Evolutionary conservation across 2,888 invertebrate genomes (phyloP).

Genomic region (Dicyrtomina minuta): DNA sequence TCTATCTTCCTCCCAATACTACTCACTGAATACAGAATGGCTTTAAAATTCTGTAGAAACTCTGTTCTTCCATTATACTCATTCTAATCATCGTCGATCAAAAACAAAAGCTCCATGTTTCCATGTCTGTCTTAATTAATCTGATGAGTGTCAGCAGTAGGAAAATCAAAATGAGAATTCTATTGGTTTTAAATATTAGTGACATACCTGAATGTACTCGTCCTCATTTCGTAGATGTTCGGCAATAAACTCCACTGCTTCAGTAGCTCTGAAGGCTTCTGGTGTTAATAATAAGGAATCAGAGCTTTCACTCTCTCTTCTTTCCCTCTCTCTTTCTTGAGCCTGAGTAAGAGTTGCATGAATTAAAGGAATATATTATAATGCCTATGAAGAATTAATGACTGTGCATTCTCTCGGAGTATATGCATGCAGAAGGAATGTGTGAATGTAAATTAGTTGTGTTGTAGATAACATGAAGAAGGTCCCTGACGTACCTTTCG

Average conservation of each 20-base stretch:
- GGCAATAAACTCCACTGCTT: slow-evolving; percentile 97
- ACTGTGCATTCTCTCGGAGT: too few species aligned
- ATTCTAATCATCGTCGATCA: neutral
- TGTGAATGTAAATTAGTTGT: too few species aligned
- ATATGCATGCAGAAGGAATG: too few species aligned
- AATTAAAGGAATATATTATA: slow-evolving; percentile 9
- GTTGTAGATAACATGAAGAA: too few species aligned
- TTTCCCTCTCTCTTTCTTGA: slow-evolving; percentile 55
- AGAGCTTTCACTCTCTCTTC: slow-evolving; percentile 86
- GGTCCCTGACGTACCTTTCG: slow-evolving; percentile 63
- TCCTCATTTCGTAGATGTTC: slow-evolving; percentile 97
- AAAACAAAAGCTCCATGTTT: neutral
- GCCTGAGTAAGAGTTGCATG: slow-evolving; percentile 35
- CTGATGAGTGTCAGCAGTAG: too few species aligned
- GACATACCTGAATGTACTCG: slow-evolving; percentile 89
- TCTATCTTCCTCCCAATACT: neutral
- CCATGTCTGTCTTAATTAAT: neutral
- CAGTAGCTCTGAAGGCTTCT: slow-evolving; percentile 92
- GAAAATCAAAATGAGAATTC: too few species aligned
- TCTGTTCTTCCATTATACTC: neutral
- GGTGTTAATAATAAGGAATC: slow-evolving; percentile 87
- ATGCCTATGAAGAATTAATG: too few species aligned
- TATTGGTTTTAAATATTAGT: neutral
- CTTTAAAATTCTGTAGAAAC: neutral
- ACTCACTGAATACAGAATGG: too few species aligned